Percentiles rank a stretch among this genome's conserved stretches.
These are phyloP conservation scores for Drosophila lini DNA, from an alignment of 1,140 invertebrate species.

Conservation along the genomic window DNA sequence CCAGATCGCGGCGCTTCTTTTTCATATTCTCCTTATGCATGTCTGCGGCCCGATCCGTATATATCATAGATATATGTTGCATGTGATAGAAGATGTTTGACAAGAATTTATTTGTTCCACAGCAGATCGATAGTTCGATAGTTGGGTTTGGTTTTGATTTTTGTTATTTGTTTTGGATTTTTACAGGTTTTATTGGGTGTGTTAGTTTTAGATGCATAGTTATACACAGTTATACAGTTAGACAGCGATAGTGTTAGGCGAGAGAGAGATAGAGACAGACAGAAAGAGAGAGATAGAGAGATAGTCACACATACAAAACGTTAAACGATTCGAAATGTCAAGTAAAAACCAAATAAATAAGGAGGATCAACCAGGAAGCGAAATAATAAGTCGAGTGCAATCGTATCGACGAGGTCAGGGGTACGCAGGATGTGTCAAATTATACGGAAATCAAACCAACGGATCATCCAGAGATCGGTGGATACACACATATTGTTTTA, in stretches of 20 bases:
- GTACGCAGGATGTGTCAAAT: slow-evolving; percentile 12
- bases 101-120: slow-evolving; percentile 85
- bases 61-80: slow-evolving; percentile 70
- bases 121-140: slow-evolving; percentile 32
- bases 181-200: slow-evolving; percentile 59
- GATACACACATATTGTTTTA: slow-evolving; percentile 26
- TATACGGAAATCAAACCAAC: slow-evolving; percentile 27
- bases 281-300: slow-evolving; percentile 73
- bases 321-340: slow-evolving; percentile 62
- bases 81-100: slow-evolving; percentile 80
- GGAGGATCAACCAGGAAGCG: slow-evolving; percentile 7
- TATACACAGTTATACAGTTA: slow-evolving; percentile 74
- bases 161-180: slow-evolving; percentile 31
- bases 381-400: slow-evolving; percentile 27
- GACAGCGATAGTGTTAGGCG: slow-evolving; percentile 68
- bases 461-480: slow-evolving; percentile 33
- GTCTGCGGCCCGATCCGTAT: slow-evolving; percentile 85
- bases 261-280: slow-evolving; percentile 66
- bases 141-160: slow-evolving; percentile 24
- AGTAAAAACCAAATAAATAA: slow-evolving; percentile 3
- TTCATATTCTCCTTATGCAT: slow-evolving; percentile 95
- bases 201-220: slow-evolving; percentile 66
- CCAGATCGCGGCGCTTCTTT: slow-evolving; percentile 93
- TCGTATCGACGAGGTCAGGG: slow-evolving; percentile 26
- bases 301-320: slow-evolving; percentile 78